Evolutionary conservation across 1,140 invertebrate species (phyloP).

Genomic region (Neodiprion lecontei): DNA sequence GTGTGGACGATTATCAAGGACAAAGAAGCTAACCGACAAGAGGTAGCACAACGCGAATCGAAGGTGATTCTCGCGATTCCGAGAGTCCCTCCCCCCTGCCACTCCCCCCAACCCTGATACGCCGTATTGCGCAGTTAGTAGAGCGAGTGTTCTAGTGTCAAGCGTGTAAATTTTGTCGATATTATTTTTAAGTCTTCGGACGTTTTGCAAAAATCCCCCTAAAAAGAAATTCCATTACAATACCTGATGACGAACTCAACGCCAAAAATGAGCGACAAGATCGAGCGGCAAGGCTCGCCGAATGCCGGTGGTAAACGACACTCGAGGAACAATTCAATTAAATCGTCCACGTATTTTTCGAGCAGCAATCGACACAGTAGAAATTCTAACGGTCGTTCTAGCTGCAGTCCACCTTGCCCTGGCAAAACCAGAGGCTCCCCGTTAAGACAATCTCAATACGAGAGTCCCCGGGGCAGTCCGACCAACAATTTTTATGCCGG

Average conservation of each 20-base stretch:
- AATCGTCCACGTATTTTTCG: conserved; percentile 37
- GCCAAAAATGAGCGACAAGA: conserved; percentile 51
- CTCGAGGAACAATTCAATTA: conserved; percentile 32
- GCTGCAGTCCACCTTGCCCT: conserved; percentile 44
- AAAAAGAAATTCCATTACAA: conserved; percentile 16
- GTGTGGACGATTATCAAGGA: conserved; percentile 31
- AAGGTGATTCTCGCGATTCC: conserved; percentile 11
- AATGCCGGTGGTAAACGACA: conserved; percentile 45
- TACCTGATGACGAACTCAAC: conserved; percentile 57
- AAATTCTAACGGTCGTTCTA: conserved; percentile 35
- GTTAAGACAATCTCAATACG: conserved; percentile 30
- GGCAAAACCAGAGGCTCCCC: conserved; percentile 40
- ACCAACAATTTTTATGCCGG: conserved; percentile 65
- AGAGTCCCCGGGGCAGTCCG: conserved; percentile 54
- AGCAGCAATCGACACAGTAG: conserved; percentile 20
- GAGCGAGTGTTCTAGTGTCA: conserved; percentile 26
- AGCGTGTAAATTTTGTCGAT: conserved; percentile 11
- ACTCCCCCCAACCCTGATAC: conserved; percentile 35
- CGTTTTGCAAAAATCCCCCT: conserved; percentile 16
- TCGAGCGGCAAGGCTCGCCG: conserved; percentile 53
- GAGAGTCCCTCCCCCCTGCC: conserved; percentile 10
- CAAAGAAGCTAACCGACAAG: conserved; percentile 25
- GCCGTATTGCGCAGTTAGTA: conserved; percentile 51
- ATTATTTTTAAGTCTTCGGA: conserved; percentile 15
- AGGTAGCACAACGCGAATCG: conserved; percentile 44